Conservation (phyloP, 2,797 vertebrate genomes). For the Arrhamphus sclerolepis region DNA sequence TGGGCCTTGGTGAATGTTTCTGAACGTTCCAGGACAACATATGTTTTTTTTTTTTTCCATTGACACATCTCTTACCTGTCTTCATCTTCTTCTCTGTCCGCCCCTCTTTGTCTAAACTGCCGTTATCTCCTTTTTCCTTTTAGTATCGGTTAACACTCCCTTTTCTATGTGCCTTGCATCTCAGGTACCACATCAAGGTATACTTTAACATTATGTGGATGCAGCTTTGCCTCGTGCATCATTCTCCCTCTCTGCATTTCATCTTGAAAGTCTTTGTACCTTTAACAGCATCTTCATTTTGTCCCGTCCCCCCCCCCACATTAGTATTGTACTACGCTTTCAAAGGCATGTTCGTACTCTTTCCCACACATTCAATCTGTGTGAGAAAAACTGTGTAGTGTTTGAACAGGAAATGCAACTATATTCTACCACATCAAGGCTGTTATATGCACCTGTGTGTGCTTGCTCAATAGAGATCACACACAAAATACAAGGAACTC, state of each 20-base stretch:
- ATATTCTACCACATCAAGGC: slow-evolving; percentile 44
- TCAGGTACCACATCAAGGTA: slow-evolving; percentile 58
- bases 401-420: slow-evolving; percentile 44
- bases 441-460: slow-evolving; percentile 1
- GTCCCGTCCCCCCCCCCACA: slow-evolving; percentile 11
- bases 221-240: slow-evolving; percentile 30
- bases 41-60: slow-evolving; percentile 25
- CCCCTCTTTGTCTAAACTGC: slow-evolving; percentile 24
- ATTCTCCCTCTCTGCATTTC: slow-evolving; percentile 29
- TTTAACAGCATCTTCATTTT: slow-evolving; percentile 39
- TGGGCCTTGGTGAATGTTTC: slow-evolving; percentile 39
- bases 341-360: slow-evolving; percentile 19
- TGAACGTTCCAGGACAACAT: slow-evolving; percentile 17
- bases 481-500: slow-evolving; percentile 9
- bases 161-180: slow-evolving; percentile 48
- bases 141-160: slow-evolving; percentile 40
- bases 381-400: slow-evolving; percentile 18
- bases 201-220: slow-evolving; percentile 27
- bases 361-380: slow-evolving; percentile 1
- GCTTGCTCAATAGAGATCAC: slow-evolving; percentile 14
- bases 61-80: slow-evolving; percentile 16
- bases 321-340: slow-evolving; percentile 22
- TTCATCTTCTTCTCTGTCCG: slow-evolving; percentile 10
- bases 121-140: slow-evolving; percentile 45
- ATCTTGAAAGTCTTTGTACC: slow-evolving; percentile 38